phyloP scores from a whole-genome alignment of 2,797 vertebrate species.

The Poecilia picta region DNA sequence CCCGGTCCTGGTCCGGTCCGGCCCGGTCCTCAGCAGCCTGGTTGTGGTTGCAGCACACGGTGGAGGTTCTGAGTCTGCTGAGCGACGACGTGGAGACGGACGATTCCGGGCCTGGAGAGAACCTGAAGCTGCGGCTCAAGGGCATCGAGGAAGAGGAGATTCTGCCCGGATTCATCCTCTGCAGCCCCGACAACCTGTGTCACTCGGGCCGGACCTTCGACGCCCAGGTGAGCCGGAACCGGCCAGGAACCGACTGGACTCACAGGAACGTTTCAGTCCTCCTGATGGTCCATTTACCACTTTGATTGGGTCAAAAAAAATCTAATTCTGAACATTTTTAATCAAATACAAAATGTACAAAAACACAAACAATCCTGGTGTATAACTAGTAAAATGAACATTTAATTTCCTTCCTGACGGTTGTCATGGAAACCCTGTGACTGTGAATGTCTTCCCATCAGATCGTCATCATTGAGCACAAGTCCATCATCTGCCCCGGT shows the following conservation, averaged over 20 bases:
- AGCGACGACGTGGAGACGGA: constrained; percentile 98
- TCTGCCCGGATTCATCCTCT: constrained; percentile 97
- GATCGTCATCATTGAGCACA: constrained; percentile 99
- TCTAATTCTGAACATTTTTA: no score
- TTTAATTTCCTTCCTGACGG: no score
- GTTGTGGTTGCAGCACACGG: constrained; percentile 87
- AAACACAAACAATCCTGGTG: no score
- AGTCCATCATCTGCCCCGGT: constrained; percentile 99
- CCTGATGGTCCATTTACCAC: no score
- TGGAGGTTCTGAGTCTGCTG: constrained; percentile 96
- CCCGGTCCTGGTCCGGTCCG: no score
- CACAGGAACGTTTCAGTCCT: no score
- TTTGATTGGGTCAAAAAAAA: no score
- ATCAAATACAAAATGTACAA: no score
- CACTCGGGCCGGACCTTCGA: constrained; percentile 98
- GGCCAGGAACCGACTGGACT: no score
- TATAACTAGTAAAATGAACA: no score
- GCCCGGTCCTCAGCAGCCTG: no score
- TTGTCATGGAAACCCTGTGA: neutral
- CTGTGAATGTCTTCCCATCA: constrained; percentile 62
- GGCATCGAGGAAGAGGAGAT: constrained; percentile 99
- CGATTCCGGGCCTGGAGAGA: constrained; percentile 92
- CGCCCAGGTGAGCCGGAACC: constrained; percentile 98
- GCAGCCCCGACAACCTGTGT: constrained; percentile 95
- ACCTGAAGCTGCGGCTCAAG: constrained; percentile 96